Conservation (phyloP, 2,888 invertebrate species). For the Hemistola chrysoprasaria region DNA sequence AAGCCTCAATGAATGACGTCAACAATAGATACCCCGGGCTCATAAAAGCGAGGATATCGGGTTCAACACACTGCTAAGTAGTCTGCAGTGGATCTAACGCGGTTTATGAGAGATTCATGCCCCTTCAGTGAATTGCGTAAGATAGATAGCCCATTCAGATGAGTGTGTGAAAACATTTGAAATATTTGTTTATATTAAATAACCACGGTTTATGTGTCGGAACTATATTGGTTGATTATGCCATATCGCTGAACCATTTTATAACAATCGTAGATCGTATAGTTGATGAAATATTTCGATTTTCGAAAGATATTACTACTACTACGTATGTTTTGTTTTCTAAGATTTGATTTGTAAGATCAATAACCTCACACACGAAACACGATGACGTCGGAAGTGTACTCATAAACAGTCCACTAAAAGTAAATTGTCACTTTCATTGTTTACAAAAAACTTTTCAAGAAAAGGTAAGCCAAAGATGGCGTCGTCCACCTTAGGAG, state of each 20-base stretch:
- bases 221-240: constrained; percentile 15
- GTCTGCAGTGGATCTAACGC: constrained; percentile 26
- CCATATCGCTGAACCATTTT: constrained; percentile 11
- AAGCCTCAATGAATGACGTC: constrained; percentile 38
- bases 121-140: constrained; percentile 27
- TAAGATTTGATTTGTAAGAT: constrained; percentile 20
- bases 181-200: constrained; percentile 23
- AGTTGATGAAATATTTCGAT: constrained; percentile 5
- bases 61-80: constrained; percentile 30
- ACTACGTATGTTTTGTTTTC: no score
- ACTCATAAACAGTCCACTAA: constrained; percentile 16
- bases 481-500: constrained; percentile 16
- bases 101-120: constrained; percentile 20
- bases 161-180: constrained; percentile 25
- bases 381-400: constrained; percentile 22
- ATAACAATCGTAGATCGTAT: constrained; percentile 14
- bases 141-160: constrained; percentile 23
- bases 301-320: no score
- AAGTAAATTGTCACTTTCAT: constrained; percentile 29
- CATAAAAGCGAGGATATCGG: constrained; percentile 29
- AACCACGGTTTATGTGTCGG: constrained; percentile 10
- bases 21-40: constrained; percentile 28
- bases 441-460: constrained; percentile 23
- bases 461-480: constrained; percentile 32
- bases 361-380: constrained; percentile 20